Evolutionary conservation across 2,797 vertebrate genomes (phyloP).

Genomic region (Florisuga fusca): DNA sequence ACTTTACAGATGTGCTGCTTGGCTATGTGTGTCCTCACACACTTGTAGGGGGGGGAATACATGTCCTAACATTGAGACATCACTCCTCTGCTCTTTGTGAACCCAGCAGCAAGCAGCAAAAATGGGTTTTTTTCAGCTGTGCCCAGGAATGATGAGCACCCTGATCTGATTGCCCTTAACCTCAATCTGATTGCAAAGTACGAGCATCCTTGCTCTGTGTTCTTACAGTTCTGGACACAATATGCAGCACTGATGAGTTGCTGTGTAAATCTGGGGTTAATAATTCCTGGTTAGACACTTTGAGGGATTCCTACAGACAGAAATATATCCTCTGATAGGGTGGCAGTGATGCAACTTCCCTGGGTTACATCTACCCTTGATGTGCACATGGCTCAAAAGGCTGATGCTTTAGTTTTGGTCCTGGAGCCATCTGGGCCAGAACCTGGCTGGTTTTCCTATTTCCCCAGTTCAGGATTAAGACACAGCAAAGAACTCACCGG

Average conservation of each 20-base stretch:
- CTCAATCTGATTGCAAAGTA: neutral
- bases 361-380: neutral
- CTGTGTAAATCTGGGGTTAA: neutral
- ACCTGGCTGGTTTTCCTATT: neutral
- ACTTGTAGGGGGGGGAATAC: neutral
- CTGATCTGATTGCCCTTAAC: neutral
- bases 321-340: neutral
- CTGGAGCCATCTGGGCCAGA: neutral
- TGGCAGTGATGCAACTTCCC: neutral
- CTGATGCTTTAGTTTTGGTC: rapidly evolving
- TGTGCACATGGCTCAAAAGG: neutral
- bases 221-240: neutral
- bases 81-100: neutral
- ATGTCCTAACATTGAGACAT: neutral
- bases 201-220: neutral
- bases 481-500: neutral
- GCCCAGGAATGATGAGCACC: neutral
- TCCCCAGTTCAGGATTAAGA: neutral
- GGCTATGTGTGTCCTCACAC: neutral
- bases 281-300: neutral
- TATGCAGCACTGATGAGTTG: neutral
- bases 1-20: slow-evolving; percentile 36
- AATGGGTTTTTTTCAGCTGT: neutral
- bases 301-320: neutral
- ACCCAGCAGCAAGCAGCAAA: neutral